Conservation (phyloP, 2,888 invertebrate genomes). For the Eulithis prunata region DNA sequence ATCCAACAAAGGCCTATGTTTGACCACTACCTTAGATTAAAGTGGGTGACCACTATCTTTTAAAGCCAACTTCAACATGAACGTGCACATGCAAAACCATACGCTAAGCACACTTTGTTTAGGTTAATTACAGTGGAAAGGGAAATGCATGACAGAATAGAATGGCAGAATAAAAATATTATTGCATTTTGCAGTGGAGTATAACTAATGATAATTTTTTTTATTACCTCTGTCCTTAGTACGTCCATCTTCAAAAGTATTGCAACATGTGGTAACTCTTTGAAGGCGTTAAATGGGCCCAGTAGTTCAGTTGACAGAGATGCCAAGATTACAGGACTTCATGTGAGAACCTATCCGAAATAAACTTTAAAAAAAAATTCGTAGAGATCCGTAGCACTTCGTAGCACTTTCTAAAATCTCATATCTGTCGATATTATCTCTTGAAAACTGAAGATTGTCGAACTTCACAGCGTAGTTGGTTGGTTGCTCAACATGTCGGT, state of each 20-base stretch:
- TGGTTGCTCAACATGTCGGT: no score
- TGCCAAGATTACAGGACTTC: conserved; percentile 1
- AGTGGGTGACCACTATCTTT: not conserved
- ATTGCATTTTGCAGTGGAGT: no score
- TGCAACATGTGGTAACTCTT: conserved; percentile 10
- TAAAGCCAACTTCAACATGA: not conserved
- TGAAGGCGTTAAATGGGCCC: conserved; percentile 19
- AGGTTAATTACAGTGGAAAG: no score
- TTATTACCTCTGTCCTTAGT: not conserved
- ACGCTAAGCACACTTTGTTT: no score
- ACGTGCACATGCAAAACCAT: no score
- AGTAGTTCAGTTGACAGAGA: conserved; percentile 25
- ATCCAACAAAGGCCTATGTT: conserved; percentile 27
- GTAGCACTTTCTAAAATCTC: not conserved
- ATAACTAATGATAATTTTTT: not conserved
- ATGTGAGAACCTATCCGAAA: no score
- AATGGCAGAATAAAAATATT: no score
- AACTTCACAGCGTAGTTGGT: no score
- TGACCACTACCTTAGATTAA: conserved; percentile 30
- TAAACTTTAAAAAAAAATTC: no score
- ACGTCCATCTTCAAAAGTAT: conserved; percentile 6
- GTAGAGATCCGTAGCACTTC: not conserved
- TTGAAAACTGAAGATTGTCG: no score
- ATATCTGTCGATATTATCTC: no score
- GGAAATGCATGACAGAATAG: no score